phyloP scores from a whole-genome alignment of 2,797 vertebrate genomes.

The Taeniopygia guttata region DNA sequence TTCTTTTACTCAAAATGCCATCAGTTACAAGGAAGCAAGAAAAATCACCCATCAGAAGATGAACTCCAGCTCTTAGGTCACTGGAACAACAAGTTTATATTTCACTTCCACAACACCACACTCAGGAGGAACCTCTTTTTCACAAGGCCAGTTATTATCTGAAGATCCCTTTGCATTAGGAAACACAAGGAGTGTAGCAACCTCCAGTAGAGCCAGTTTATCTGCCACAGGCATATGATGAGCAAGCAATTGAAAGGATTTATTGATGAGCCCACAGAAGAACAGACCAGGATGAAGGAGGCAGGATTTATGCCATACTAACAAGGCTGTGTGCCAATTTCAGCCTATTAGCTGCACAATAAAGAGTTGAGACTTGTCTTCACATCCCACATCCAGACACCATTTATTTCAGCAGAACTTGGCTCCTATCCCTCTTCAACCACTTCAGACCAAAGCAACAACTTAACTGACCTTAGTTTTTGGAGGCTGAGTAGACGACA shows the following conservation, averaged over 20 bases:
- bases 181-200: neutral
- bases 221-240: neutral
- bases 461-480: conserved; percentile 14
- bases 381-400: neutral
- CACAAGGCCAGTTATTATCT: neutral
- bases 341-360: conserved; percentile 26
- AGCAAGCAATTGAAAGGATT: conserved; percentile 16
- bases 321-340: conserved; percentile 29
- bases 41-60: neutral
- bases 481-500: neutral
- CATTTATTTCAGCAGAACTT: neutral
- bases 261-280: conserved; percentile 15
- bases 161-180: neutral
- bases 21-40: neutral
- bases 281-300: neutral
- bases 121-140: neutral
- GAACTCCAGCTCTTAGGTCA: neutral
- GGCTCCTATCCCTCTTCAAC: neutral
- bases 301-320: conserved; percentile 44
- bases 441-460: conserved; percentile 7
- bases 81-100: neutral
- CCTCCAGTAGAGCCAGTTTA: neutral
- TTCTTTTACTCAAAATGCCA: conserved; percentile 3
- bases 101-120: neutral
- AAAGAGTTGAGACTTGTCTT: conserved; percentile 8